These are phyloP conservation scores for Platichthys stellatus DNA, from an alignment of 2,113 vertebrate species.

Conservation along the genomic window DNA sequence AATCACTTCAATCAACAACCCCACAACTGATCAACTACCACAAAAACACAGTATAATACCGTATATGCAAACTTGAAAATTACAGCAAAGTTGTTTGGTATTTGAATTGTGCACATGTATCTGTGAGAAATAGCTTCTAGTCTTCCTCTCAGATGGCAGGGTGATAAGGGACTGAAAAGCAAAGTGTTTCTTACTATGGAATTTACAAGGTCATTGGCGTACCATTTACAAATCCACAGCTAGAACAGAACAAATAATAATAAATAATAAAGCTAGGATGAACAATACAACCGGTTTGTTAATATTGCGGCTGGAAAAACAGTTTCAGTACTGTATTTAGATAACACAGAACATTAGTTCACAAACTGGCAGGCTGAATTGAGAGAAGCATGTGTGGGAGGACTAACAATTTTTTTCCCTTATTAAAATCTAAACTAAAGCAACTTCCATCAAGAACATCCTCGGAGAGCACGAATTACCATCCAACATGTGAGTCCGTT, in stretches of 20 bases:
- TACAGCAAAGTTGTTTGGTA: neutral
- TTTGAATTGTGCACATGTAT: neutral
- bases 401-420: conserved; percentile 7
- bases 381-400: conserved; percentile 1
- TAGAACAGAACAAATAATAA: neutral
- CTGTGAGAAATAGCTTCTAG: conserved; percentile 4
- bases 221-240: conserved; percentile 5
- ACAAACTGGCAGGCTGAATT: conserved; percentile 18
- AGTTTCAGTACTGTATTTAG: neutral
- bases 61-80: neutral
- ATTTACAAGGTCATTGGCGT: conserved; percentile 11
- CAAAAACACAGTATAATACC: neutral
- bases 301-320: neutral
- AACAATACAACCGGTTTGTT: conserved; percentile 11
- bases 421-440: conserved; percentile 27
- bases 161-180: conserved; percentile 22
- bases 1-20: neutral
- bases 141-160: conserved; percentile 12
- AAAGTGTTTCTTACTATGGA: neutral
- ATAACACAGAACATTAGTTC: conserved; percentile 29
- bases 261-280: neutral
- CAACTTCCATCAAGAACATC: conserved; percentile 2
- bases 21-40: neutral
- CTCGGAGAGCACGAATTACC: conserved; percentile 8
- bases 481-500: neutral